A percentile compares a stretch with the other conserved stretches of the same genome.
Conservation (phyloP, 1,140 invertebrate species). For the Drosophila melanica region DNA sequence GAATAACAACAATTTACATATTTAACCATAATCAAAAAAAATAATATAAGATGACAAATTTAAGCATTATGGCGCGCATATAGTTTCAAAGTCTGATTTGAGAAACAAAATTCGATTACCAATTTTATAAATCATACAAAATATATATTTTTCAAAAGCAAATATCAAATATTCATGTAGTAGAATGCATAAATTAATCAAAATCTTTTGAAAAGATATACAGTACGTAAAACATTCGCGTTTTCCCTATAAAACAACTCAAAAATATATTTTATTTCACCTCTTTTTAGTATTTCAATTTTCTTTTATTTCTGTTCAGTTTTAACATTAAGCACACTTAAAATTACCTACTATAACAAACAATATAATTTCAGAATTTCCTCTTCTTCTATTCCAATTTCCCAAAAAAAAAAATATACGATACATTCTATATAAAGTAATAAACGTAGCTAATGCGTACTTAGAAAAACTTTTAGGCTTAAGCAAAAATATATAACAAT, state of each 20-base stretch:
- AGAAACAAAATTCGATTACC: constrained; percentile 16
- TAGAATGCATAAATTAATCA: constrained; percentile 31
- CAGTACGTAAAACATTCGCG: not conserved
- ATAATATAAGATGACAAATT: constrained; percentile 18
- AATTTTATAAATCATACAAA: constrained; percentile 4
- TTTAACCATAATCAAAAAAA: constrained; percentile 70
- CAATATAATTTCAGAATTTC: not conserved
- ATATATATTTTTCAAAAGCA: constrained; percentile 30
- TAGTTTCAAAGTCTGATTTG: constrained; percentile 61
- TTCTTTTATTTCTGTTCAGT: not conserved
- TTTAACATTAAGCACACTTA: not conserved
- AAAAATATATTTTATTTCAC: not conserved
- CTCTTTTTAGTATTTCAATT: not conserved
- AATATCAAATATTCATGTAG: constrained; percentile 15
- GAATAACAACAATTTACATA: constrained; percentile 46
- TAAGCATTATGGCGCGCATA: constrained; percentile 36
- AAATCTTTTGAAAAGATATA: constrained; percentile 15
- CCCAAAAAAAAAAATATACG: constrained; percentile 13
- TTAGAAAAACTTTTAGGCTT: constrained; percentile 43
- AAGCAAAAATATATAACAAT: constrained; percentile 58
- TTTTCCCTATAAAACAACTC: not conserved
- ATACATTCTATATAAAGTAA: constrained; percentile 27
- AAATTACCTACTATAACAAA: too few relatives aligned
- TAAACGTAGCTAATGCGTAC: constrained; percentile 49
- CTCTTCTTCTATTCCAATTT: not conserved